A percentile compares a stretch with the other conserved stretches of the same genome.
Evolutionary conservation across 1,140 invertebrate species (phyloP).

Genomic region (Zaprionus ghesquierei): DNA sequence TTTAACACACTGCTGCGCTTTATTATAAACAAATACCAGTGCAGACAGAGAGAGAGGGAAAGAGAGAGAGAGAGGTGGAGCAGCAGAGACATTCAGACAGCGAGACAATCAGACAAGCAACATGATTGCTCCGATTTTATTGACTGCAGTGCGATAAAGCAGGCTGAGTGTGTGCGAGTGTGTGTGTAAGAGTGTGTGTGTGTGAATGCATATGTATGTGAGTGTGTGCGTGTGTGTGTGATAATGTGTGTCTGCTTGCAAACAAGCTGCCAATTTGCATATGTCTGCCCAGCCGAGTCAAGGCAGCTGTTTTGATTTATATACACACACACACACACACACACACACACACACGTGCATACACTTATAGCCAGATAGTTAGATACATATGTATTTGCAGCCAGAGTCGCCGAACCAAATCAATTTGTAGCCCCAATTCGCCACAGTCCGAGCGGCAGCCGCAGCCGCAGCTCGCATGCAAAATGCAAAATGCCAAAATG

Average conservation of each 20-base stretch:
- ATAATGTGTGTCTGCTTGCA: too few relatives aligned
- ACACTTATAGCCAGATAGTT: too few relatives aligned
- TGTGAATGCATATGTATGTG: background rate
- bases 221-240: background rate
- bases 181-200: background rate
- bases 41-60: conserved; percentile 13
- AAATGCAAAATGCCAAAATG: background rate
- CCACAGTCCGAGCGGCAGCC: background rate
- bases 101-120: conserved; percentile 34
- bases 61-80: background rate
- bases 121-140: conserved; percentile 67
- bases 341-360: too few relatives aligned
- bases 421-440: conserved; percentile 33
- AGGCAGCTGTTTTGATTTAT: conserved; percentile 42
- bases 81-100: background rate
- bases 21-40: conserved; percentile 70
- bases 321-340: background rate
- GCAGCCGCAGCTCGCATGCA: background rate
- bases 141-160: conserved; percentile 56
- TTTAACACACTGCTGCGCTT: conserved; percentile 73
- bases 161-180: background rate
- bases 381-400: background rate
- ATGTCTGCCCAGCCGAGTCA: conserved; percentile 5
- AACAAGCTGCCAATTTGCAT: conserved; percentile 41
- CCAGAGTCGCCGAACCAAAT: conserved; percentile 20